Evolutionary conservation across 2,113 vertebrate species (phyloP), one percentile per base, ranked within the genome.

Genomic region (Ia io): DNA sequence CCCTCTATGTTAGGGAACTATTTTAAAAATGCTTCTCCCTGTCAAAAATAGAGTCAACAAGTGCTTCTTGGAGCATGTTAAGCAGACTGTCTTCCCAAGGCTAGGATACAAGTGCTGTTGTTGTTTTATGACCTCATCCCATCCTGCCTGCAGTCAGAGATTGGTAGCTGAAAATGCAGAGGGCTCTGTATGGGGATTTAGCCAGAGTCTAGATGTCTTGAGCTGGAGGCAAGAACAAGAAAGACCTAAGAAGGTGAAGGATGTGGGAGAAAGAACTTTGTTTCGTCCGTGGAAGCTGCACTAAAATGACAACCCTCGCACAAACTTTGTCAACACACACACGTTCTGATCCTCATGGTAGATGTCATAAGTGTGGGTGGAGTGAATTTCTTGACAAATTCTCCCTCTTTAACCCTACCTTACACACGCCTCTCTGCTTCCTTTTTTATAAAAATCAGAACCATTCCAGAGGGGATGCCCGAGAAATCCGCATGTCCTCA

Each of bases 221-320:
- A 95, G 74, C 79, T 77, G 32, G 90, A 97, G 85, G 70, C 44
- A 90, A 94, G 95, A 80, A 44, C 35, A 69, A 44, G 90, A 56
- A 94, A 95, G 71, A 67, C 30, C 22, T 37, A 13, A 17, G 30
- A 79, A 28, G 37, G 67, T 22, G 30, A 92, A 95, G 40, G 51
- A 30, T 42, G 76, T 47, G 17, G 30, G 83, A 32, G 47, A 97
- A 51, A 35, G 16, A 77, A 71, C 56, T 94, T 93, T 16, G 37
- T 77, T 92, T 13, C 5, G 5, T 28, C 69, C 70, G 40, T 37
- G 8, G 79, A 95, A 94, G 94, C 91, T 63, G 40, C 35, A 6
- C 8, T 37, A 79, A 74, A 83, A 80, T 93, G 2, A 35, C 80
- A 88, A 91, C 28, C 88, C 49, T 61, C 71, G 35, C 70, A 32